Evolutionary conservation across 2,888 invertebrate genomes (phyloP), one percentile per base, ranked within the genome.

Genomic region (Oscheius onirici): DNA sequence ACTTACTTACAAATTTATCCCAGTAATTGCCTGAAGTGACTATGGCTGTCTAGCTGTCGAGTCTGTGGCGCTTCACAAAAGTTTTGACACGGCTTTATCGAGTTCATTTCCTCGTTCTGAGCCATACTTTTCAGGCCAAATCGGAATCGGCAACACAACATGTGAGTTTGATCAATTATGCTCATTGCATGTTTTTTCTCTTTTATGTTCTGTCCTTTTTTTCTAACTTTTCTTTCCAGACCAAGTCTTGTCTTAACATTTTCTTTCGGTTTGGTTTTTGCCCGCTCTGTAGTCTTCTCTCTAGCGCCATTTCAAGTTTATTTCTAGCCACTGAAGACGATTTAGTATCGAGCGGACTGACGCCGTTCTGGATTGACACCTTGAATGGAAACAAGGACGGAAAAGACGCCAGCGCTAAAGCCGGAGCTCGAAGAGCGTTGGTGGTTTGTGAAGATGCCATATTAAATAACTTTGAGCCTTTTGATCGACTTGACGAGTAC

Each of bases 271-370:
- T 8, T 34, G 34, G 34, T 34, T 51, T 51, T 51, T 11, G 11
- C 51, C 11, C 3, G 11, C n/a, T 13, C n/a, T 8, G 46, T 52
- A 52, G 52, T 22, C 13, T 52, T 52, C 52, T 22, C 1, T 20
- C 22, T 3, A 24, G n/a, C 24, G 20, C 6, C 22, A 22, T 22
- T 13, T 22, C 20, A 22, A 52, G 24, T 6, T 13, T 22, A 22
- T 17, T 52, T 24, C 13, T 52, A 52, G 22, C 52, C 24, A 58
- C 22, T 22, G 52, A 26, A 24, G 13, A n/a, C 13, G 20, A 24
- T 55, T 26, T 17, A 77, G 79, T 79, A 51, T 77, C 77, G 20
- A 74, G 70, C 43, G 79, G 79, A 28, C 26, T 75, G 22, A 40
- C 74, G 1, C 79, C 79, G 3, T 34, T 79, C 22, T 79, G 79